phyloP scores from a whole-genome alignment of 1,140 invertebrate genomes.

The Thaumatotibia leucotreta region DNA sequence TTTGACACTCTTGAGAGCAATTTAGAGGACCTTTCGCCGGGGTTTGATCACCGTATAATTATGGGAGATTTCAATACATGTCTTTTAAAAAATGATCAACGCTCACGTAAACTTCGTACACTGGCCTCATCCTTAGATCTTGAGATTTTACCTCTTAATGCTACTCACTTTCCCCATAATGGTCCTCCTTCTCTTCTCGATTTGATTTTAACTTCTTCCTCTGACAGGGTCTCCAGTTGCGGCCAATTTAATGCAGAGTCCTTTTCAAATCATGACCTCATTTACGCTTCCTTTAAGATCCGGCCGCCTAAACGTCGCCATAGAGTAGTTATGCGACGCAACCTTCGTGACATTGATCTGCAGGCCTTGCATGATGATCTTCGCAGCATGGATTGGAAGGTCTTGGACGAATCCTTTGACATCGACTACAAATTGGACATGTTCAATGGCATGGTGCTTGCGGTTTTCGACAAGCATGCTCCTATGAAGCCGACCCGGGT shows the following conservation, averaged over 20 bases:
- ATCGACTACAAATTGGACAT: not conserved
- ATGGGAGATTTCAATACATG: no score
- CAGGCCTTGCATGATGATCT: not conserved
- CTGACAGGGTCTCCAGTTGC: not conserved
- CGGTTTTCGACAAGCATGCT: not conserved
- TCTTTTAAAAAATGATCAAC: not conserved
- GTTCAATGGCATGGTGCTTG: not conserved
- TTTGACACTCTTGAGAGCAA: not conserved
- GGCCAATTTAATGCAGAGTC: not conserved
- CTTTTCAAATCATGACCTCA: not conserved
- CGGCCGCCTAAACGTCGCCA: not conserved
- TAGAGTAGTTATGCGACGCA: not conserved
- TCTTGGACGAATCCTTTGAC: not conserved
- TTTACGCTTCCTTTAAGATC: not conserved
- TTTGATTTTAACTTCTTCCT: not conserved
- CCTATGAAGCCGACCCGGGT: not conserved
- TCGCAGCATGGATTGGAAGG: not conserved
- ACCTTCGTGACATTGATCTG: not conserved
- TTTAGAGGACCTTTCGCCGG: not conserved
- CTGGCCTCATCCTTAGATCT: not conserved
- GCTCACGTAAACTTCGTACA: not conserved
- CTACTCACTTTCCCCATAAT: slow-evolving; percentile 11
- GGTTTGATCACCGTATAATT: not conserved
- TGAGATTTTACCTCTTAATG: not conserved
- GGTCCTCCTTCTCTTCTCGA: no score